Evolutionary conservation across 1,140 invertebrate species (phyloP).

Genomic region (Cardiocondyla obscurior): DNA sequence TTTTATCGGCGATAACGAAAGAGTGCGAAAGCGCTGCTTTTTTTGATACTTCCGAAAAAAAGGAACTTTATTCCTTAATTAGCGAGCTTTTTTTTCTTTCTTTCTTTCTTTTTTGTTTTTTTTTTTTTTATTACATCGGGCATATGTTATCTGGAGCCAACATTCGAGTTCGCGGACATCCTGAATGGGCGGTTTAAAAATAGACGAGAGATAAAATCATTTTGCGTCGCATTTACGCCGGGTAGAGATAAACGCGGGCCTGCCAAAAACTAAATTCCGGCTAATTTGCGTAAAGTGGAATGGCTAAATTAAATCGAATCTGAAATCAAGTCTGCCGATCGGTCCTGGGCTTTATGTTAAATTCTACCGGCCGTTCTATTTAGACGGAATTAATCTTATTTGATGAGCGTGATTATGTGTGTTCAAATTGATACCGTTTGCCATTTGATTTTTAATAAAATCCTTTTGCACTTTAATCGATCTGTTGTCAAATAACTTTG

Average conservation of each 20-base stretch:
- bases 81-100: neutral
- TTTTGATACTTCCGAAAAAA: too few relatives aligned
- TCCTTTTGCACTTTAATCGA: neutral
- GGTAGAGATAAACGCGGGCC: neutral
- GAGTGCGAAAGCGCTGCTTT: neutral
- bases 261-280: neutral
- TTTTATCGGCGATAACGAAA: neutral
- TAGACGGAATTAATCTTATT: conserved; percentile 26
- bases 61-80: neutral
- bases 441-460: neutral
- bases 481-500: neutral
- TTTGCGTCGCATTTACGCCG: neutral
- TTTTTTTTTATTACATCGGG: neutral
- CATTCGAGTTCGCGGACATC: neutral
- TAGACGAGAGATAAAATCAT: neutral
- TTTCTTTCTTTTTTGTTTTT: neutral
- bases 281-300: neutral
- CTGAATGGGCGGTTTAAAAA: conserved; percentile 1
- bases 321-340: neutral
- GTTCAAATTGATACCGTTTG: neutral
- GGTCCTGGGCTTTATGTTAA: conserved; percentile 25
- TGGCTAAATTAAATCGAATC: neutral
- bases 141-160: neutral
- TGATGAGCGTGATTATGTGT: neutral
- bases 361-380: neutral